Percentiles rank a stretch among this genome's conserved stretches.
These are phyloP conservation scores for Helogale parvula DNA, from an alignment of 2,113 vertebrate species.

Conservation along the genomic window DNA sequence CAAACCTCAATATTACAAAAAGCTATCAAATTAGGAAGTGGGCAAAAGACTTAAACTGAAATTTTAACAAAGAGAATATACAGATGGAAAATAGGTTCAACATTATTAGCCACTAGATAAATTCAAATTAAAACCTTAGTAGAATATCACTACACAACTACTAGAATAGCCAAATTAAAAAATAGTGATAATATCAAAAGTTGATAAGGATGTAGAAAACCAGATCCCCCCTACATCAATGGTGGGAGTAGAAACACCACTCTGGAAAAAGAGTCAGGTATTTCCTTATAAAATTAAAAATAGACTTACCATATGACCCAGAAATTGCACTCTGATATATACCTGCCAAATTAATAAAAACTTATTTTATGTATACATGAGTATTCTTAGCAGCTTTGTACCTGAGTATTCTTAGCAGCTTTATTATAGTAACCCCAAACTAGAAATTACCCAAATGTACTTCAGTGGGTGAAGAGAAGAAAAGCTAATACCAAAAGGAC, in stretches of 20 bases:
- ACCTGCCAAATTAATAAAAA: constrained; percentile 8
- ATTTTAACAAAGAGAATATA: background rate
- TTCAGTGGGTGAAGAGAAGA: background rate
- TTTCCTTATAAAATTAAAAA: constrained; percentile 21
- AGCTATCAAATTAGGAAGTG: background rate
- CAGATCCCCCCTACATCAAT: background rate
- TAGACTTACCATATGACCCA: background rate
- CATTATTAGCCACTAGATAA: background rate
- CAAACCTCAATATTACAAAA: background rate
- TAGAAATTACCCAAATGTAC: background rate
- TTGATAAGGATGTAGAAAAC: background rate
- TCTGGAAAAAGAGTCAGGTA: background rate
- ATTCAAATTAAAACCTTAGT: constrained; percentile 2
- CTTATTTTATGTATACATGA: background rate
- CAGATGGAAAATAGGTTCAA: background rate
- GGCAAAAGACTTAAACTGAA: background rate
- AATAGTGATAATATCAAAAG: constrained; percentile 6
- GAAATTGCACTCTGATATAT: background rate
- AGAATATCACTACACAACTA: background rate
- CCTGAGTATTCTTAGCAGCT: background rate
- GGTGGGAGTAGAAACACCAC: background rate
- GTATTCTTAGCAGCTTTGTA: constrained; percentile 12
- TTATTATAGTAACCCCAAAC: background rate
- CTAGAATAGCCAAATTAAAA: background rate
- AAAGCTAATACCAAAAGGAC: background rate